Evolutionary conservation across 2,113 vertebrate species (phyloP).

Genomic region (Colius striatus): DNA sequence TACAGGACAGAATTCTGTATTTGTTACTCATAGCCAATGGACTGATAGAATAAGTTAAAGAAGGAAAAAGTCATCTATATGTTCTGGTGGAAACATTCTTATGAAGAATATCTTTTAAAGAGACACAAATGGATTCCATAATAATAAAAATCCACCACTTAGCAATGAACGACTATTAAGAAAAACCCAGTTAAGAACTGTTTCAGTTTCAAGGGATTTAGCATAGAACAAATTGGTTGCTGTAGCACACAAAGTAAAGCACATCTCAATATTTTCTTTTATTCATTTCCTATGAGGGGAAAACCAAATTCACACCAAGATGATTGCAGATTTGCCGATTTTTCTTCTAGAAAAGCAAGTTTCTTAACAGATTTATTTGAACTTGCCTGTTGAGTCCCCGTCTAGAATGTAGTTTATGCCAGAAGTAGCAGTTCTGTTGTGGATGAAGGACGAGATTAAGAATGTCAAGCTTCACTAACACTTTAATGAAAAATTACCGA

Average conservation of each 20-base stretch:
- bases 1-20: neutral
- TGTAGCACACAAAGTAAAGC: neutral
- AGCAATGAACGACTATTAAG: neutral
- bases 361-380: neutral
- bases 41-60: neutral
- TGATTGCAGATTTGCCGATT: neutral
- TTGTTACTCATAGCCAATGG: neutral
- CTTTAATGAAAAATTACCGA: slow-evolving; percentile 30
- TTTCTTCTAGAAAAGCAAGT: neutral
- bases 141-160: neutral
- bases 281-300: neutral
- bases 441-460: neutral
- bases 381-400: neutral
- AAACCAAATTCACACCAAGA: neutral
- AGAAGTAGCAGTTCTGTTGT: neutral
- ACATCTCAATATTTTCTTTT: neutral
- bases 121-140: neutral
- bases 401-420: neutral
- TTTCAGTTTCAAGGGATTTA: neutral
- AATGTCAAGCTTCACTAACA: slow-evolving; percentile 26
- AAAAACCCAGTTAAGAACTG: neutral
- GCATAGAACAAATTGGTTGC: neutral
- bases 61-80: neutral
- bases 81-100: neutral
- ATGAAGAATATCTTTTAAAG: neutral